Conservation (phyloP, 2,888 invertebrate genomes). For the Cataglyphis cursor region DNA sequence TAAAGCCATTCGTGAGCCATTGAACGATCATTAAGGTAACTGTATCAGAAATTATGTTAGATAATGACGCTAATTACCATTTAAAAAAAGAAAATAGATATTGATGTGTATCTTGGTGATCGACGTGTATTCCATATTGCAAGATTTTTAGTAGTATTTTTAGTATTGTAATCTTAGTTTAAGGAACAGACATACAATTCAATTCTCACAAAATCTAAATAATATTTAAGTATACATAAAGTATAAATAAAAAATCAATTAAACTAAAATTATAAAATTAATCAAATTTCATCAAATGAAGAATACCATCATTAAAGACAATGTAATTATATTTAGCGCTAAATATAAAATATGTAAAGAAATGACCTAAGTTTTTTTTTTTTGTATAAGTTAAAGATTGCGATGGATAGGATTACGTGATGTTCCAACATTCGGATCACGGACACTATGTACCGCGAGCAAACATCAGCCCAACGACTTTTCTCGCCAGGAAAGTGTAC, state of each 20-base stretch:
- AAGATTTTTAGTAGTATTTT: neutral
- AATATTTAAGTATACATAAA: too few species aligned
- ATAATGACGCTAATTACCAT: slow-evolving; percentile 16
- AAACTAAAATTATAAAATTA: neutral
- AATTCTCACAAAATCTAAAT: neutral
- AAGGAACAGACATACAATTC: neutral
- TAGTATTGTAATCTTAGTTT: neutral
- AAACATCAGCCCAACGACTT: slow-evolving; percentile 4
- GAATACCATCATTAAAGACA: neutral
- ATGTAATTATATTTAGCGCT: neutral
- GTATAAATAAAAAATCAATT: too few species aligned
- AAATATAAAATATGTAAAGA: neutral
- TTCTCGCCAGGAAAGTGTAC: slow-evolving; percentile 2
- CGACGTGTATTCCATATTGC: neutral
- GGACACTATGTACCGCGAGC: neutral
- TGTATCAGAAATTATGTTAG: slow-evolving; percentile 26
- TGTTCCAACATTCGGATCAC: neutral
- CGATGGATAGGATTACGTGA: neutral
- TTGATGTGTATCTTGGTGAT: neutral
- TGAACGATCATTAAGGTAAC: slow-evolving; percentile 38
- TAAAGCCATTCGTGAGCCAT: slow-evolving; percentile 24
- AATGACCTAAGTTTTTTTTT: neutral
- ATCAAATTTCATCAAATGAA: too few species aligned
- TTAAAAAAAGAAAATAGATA: neutral
- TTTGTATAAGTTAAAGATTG: neutral